phyloP scores from a whole-genome alignment of 2,797 vertebrate genomes.

The Amblyopsis hoosieri region DNA sequence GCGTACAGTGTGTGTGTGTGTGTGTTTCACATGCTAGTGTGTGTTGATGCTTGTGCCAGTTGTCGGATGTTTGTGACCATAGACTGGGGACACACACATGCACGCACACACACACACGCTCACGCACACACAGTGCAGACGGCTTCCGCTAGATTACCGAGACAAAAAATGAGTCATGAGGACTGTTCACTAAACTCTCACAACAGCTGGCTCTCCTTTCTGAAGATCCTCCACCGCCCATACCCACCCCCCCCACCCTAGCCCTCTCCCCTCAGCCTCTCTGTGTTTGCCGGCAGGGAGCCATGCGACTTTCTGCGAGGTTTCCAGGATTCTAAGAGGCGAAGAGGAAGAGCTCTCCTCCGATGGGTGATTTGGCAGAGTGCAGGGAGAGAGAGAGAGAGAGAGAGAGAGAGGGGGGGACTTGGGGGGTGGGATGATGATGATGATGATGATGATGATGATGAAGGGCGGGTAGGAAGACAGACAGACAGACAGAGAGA shows the following conservation, averaged over 20 bases:
- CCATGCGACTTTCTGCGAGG: conserved; percentile 92
- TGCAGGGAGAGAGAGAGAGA: conserved; percentile 61
- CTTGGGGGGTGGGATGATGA: too few species aligned
- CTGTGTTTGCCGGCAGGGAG: conserved; percentile 84
- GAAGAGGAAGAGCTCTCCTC: conserved; percentile 58
- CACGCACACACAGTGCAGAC: conserved; percentile 5
- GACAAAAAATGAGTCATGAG: conserved; percentile 54
- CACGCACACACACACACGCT: conserved; percentile 7
- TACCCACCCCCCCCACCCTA: conserved; percentile 18
- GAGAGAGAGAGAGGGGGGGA: conserved; percentile 80
- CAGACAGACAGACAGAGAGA: conserved; percentile 80
- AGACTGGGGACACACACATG: conserved; percentile 2
- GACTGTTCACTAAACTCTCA: conserved; percentile 64
- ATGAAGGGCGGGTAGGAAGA: conserved; percentile 73
- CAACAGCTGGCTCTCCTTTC: conserved; percentile 82
- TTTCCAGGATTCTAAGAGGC: conserved; percentile 91
- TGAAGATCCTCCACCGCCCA: conserved; percentile 10
- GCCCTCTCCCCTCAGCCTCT: conserved; percentile 18
- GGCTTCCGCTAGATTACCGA: conserved; percentile 37
- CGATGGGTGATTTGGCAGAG: conserved; percentile 89
- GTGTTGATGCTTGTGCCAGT: background rate
- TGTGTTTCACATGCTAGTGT: background rate
- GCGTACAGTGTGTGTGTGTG: background rate
- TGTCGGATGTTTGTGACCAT: too few species aligned
- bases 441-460: conserved; percentile 59